phyloP scores from a whole-genome alignment of 2,113 vertebrate species.

The Ageneiosus marmoratus region DNA sequence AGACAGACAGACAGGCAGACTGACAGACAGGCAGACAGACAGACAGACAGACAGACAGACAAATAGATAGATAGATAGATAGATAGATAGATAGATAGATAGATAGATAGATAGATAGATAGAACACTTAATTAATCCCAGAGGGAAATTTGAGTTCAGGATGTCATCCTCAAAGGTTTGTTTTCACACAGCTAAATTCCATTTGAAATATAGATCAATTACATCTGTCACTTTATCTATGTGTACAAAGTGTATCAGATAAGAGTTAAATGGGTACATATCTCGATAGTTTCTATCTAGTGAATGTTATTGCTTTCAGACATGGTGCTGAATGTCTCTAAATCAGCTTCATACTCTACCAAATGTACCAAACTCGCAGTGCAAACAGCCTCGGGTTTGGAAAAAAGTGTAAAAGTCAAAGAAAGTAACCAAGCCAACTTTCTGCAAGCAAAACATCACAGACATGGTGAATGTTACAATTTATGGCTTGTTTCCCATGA shows the following conservation, averaged over 20 bases:
- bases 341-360: background rate
- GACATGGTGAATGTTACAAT: background rate
- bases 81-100: too few relatives aligned
- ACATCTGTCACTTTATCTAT: background rate
- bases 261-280: background rate
- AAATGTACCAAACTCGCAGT: background rate
- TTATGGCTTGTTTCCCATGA: background rate
- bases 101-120: too few relatives aligned
- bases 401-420: constrained; percentile 14
- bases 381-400: constrained; percentile 20
- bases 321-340: background rate
- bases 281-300: background rate
- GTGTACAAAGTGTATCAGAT: background rate
- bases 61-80: too few relatives aligned
- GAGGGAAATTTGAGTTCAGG: too few relatives aligned
- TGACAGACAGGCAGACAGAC: too few relatives aligned
- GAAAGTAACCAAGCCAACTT: background rate
- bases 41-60: too few relatives aligned
- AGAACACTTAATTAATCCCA: too few relatives aligned
- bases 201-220: background rate
- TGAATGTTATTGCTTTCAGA: background rate
- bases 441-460: constrained; percentile 4
- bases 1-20: too few relatives aligned
- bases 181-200: background rate
- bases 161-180: background rate